Conservation (phyloP, 2,888 invertebrate species). For the Cyclophora albipunctata region DNA sequence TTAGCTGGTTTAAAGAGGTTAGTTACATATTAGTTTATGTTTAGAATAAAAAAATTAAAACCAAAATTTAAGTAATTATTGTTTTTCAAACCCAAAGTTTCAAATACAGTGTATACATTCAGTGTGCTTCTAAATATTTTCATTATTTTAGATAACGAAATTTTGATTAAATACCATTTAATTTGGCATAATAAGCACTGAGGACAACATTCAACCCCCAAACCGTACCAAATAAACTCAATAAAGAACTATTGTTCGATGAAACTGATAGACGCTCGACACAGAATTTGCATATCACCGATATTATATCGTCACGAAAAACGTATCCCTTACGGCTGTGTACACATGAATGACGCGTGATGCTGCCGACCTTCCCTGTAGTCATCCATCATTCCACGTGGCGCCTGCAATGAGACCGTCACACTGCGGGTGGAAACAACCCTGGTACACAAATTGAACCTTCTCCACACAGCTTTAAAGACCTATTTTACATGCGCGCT, state of each 20-base stretch:
- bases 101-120: too few species aligned
- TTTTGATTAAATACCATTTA: too few species aligned
- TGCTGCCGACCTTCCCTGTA: slow-evolving; percentile 74
- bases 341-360: slow-evolving; percentile 76
- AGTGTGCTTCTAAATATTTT: too few species aligned
- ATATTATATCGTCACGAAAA: slow-evolving; percentile 76
- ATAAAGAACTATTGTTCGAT: slow-evolving; percentile 24
- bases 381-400: slow-evolving; percentile 75
- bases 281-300: slow-evolving; percentile 73
- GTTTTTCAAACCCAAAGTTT: too few species aligned
- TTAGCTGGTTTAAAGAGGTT: too few species aligned
- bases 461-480: slow-evolving; percentile 19
- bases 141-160: too few species aligned
- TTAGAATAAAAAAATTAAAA: too few species aligned
- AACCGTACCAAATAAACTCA: slow-evolving; percentile 20
- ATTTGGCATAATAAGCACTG: too few species aligned
- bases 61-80: too few species aligned
- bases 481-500: slow-evolving; percentile 15
- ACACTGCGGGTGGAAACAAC: slow-evolving; percentile 47
- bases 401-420: slow-evolving; percentile 74
- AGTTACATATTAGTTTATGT: too few species aligned
- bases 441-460: slow-evolving; percentile 22
- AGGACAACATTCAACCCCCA: too few species aligned
- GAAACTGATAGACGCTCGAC: slow-evolving; percentile 49
- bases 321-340: slow-evolving; percentile 76